These are phyloP conservation scores for Odontomachus brunneus DNA, from an alignment of 1,140 invertebrate genomes.

Conservation along the genomic window DNA sequence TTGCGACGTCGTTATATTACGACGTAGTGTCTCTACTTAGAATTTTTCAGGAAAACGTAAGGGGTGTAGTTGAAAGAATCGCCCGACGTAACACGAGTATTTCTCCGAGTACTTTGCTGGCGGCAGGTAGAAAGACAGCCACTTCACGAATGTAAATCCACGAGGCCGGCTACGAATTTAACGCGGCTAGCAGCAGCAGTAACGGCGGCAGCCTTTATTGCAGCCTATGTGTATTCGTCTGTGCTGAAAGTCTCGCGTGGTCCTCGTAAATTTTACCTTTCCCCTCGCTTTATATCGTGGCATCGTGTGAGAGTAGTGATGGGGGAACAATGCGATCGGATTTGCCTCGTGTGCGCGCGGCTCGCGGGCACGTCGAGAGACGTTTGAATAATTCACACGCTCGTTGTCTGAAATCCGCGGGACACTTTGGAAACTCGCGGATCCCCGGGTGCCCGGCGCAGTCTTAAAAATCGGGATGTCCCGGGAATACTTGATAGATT, in stretches of 20 bases:
- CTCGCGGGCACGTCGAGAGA: not conserved
- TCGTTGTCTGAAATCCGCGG: conserved; percentile 15
- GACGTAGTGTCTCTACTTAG: too few species aligned
- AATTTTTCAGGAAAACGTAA: too few species aligned
- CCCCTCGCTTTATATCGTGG: conserved; percentile 34
- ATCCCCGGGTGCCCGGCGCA: not conserved
- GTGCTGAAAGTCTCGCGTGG: conserved; percentile 7
- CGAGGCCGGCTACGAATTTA: not conserved
- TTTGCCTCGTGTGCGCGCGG: not conserved
- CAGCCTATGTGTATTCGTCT: too few species aligned
- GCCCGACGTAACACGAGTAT: too few species aligned
- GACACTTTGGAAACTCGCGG: conserved; percentile 21
- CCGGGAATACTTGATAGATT: not conserved
- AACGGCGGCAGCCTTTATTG: too few species aligned
- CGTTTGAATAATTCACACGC: conserved; percentile 27
- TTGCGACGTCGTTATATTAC: too few species aligned
- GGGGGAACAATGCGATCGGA: not conserved
- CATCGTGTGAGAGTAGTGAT: not conserved
- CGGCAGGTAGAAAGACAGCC: too few species aligned
- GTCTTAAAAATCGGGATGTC: conserved; percentile 1
- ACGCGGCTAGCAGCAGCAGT: not conserved
- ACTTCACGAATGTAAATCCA: not conserved
- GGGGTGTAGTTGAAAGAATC: too few species aligned
- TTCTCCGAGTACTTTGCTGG: too few species aligned
- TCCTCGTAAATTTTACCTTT: conserved; percentile 13